phyloP scores from a whole-genome alignment of 2,888 invertebrate genomes.

The Drosophila borborema region DNA sequence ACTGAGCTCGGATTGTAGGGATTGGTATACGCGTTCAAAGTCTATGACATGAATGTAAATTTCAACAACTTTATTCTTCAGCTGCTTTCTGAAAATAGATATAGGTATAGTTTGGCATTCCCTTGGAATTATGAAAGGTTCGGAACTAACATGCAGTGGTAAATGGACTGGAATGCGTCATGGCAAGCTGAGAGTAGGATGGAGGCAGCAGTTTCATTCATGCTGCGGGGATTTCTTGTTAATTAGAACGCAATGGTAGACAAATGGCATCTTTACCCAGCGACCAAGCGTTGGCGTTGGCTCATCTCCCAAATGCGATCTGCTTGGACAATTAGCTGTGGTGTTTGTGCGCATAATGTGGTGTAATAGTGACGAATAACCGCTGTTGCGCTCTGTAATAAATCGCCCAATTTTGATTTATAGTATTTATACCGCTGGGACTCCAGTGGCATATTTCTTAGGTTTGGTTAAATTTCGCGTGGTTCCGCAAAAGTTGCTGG shows the following conservation, averaged over 20 bases:
- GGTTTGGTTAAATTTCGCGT: constrained; percentile 15
- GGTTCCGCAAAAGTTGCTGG: constrained; percentile 12
- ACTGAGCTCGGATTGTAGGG: constrained; percentile 4
- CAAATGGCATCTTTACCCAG: constrained; percentile 40
- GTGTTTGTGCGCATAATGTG: not conserved
- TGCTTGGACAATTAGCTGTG: constrained; percentile 20
- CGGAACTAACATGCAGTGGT: constrained; percentile 47
- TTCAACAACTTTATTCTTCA: constrained; percentile 12
- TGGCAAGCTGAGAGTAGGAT: constrained; percentile 41
- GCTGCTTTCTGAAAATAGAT: constrained; percentile 30
- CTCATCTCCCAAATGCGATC: constrained; percentile 55
- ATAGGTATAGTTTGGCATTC: not conserved
- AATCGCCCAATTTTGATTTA: constrained; percentile 16
- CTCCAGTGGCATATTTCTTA: constrained; percentile 24
- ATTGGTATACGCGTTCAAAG: constrained; percentile 18
- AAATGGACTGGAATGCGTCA: constrained; percentile 28
- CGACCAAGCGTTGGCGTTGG: constrained; percentile 44
- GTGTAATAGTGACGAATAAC: constrained; percentile 28
- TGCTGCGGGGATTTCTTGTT: constrained; percentile 21
- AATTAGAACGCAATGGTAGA: not conserved
- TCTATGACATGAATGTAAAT: constrained; percentile 20
- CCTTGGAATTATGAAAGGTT: not conserved
- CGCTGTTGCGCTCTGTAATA: constrained; percentile 22
- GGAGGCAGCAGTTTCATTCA: constrained; percentile 21
- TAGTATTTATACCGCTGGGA: constrained; percentile 20